Evolutionary conservation across 2,113 vertebrate species (phyloP), one percentile per base, ranked within the genome.

Genomic region (Atherinomorus stipes): DNA sequence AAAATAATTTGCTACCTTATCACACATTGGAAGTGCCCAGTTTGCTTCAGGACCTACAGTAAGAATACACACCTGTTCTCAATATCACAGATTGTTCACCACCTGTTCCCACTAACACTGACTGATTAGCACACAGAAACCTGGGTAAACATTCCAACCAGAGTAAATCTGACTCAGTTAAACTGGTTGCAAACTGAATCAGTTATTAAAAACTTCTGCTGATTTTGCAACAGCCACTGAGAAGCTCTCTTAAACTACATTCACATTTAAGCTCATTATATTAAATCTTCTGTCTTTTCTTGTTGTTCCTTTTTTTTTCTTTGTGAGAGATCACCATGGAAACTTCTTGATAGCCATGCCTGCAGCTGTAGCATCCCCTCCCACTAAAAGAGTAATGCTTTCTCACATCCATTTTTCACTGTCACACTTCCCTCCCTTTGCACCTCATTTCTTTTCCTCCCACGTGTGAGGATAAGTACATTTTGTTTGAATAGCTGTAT

Each of bases 341-440:
- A 73, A 70, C 58, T 51, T 68, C 52, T 65, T 71, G 54, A 75
- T 70, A 66, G 74, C 28, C 37, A 64, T 63, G 47, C 25, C 53
- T 63, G 26, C 18, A 71, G 57, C 83, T 67, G 8, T 25, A 68
- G 59, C 37, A 31, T 28, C 56, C 51, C 67, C 49, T 77, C 59
- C 61, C 44, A 69, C 78, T 65, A 54, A 85, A 79, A 77, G 8
- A 71, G 63, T 45, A 63, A 64, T 54, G n/a, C 42, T 21, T 64
- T 16, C 16, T 66, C 54, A 51, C 11, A 42, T 76, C 19, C 40
- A 59, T 61, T 31, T 49, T 67, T 74, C 45, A 23, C 45, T 53
- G 62, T 75, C 69, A 76, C 60, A 53, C 25, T 23, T 23, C 57
- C 64, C 62, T 57, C 22, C 25, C 53, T 16, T 53, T 67, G 38